Percentiles rank a stretch among this genome's conserved stretches.
These are phyloP conservation scores for Prietella phreatophila DNA, from an alignment of 2,113 vertebrate genomes.

Conservation along the genomic window DNA sequence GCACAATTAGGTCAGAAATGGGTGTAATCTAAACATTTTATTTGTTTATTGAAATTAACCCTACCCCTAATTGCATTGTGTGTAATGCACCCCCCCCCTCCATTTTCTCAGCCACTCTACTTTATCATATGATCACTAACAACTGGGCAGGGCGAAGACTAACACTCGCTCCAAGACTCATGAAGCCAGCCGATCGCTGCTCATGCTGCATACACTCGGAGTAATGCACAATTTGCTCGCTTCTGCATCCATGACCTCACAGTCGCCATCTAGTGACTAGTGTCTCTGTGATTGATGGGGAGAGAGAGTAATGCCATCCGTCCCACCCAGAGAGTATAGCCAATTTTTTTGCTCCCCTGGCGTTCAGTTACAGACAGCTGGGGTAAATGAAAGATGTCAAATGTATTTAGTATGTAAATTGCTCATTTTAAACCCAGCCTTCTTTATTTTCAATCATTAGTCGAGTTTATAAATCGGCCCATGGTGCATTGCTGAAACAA, in stretches of 20 bases:
- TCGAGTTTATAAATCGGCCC: neutral
- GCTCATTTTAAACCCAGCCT: neutral
- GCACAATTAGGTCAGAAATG: no score
- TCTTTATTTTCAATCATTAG: neutral
- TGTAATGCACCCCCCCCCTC: no score
- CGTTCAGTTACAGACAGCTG: neutral
- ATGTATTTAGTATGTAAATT: neutral
- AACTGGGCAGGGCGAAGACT: neutral
- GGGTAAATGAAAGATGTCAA: neutral
- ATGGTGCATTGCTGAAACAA: neutral
- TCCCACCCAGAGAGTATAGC: neutral
- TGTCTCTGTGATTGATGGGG: neutral
- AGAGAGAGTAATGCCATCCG: neutral
- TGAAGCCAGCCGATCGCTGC: no score
- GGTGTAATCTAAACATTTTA: no score
- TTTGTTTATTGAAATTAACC: no score
- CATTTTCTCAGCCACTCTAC: neutral
- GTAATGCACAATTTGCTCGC: neutral
- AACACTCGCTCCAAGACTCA: neutral
- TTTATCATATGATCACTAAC: neutral
- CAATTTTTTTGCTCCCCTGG: no score
- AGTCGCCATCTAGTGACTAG: neutral
- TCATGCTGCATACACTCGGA: neutral
- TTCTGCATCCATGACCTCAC: neutral
- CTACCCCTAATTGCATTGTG: no score